These are phyloP conservation scores for Thaumetopoea pityocampa DNA, from an alignment of 1,140 invertebrate genomes.

Conservation along the genomic window DNA sequence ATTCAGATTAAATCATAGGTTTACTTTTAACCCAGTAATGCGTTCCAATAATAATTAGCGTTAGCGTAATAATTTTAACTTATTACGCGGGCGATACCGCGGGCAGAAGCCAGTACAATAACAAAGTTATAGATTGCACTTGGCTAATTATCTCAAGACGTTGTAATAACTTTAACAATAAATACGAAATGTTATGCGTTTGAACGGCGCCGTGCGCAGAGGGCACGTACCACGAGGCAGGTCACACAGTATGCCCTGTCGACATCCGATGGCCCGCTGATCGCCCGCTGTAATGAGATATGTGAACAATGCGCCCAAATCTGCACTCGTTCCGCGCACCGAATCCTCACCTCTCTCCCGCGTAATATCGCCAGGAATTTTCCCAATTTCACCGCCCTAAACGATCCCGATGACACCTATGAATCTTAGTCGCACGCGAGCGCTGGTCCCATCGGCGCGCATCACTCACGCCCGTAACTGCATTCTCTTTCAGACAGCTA, in stretches of 20 bases:
- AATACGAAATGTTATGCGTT: too few species aligned
- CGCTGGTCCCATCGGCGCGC: constrained; percentile 29
- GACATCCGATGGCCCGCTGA: not conserved
- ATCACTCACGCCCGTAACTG: constrained; percentile 60
- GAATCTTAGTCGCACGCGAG: constrained; percentile 33
- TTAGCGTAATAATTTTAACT: too few species aligned
- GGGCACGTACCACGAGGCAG: not conserved
- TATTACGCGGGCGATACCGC: too few species aligned
- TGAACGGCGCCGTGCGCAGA: too few species aligned
- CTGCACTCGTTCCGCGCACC: constrained; percentile 17
- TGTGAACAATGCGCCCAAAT: constrained; percentile 19
- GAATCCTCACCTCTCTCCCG: constrained; percentile 28
- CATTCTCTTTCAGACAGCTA: constrained; percentile 62
- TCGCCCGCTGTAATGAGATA: constrained; percentile 9
- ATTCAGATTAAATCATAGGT: too few species aligned
- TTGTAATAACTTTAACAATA: too few species aligned
- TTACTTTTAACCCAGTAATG: too few species aligned
- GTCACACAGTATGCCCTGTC: not conserved
- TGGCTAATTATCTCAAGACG: too few species aligned
- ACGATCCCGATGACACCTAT: constrained; percentile 52
- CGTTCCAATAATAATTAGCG: too few species aligned
- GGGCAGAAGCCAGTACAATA: too few species aligned
- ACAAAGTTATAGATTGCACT: too few species aligned
- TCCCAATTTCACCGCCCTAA: constrained; percentile 51
- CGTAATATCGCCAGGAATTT: constrained; percentile 46